phyloP scores from a whole-genome alignment of 2,888 invertebrate genomes.

The Oligia fasciuncula region DNA sequence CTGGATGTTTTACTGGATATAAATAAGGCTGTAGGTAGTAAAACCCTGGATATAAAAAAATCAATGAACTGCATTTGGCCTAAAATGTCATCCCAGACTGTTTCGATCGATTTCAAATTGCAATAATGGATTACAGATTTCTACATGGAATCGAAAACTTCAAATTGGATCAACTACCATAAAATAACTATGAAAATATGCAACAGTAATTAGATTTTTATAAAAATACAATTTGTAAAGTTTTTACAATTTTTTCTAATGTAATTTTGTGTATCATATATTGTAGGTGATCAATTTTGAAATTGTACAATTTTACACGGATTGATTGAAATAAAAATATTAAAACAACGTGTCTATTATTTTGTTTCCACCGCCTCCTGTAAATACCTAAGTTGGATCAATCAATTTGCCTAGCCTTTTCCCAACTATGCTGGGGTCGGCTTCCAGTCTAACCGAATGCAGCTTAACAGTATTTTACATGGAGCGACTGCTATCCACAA shows the following conservation, averaged over 20 bases:
- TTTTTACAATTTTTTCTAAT: conserved; percentile 68
- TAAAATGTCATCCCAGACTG: conserved; percentile 1
- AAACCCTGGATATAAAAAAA: background rate
- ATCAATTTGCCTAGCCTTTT: background rate
- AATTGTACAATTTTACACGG: conserved; percentile 88
- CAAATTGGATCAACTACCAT: conserved; percentile 17
- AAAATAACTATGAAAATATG: conserved; percentile 17
- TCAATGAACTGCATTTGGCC: conserved; percentile 11
- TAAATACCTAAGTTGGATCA: background rate
- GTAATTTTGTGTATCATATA: conserved; percentile 70
- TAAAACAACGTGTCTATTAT: conserved; percentile 68
- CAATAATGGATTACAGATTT: conserved; percentile 5
- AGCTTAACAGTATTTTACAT: background rate
- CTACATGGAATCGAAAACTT: background rate
- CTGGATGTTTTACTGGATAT: conserved; percentile 10
- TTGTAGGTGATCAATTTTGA: conserved; percentile 81
- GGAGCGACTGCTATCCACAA: background rate
- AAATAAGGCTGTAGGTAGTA: conserved; percentile 5
- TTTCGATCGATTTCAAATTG: background rate
- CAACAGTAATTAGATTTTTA: conserved; percentile 63
- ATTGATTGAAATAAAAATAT: conserved; percentile 75
- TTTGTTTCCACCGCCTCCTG: background rate
- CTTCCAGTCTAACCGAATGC: background rate
- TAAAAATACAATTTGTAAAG: conserved; percentile 64
- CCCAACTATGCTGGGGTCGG: background rate